Evolutionary conservation across 2,888 invertebrate species (phyloP).

Genomic region (Chrysolina haemoptera): DNA sequence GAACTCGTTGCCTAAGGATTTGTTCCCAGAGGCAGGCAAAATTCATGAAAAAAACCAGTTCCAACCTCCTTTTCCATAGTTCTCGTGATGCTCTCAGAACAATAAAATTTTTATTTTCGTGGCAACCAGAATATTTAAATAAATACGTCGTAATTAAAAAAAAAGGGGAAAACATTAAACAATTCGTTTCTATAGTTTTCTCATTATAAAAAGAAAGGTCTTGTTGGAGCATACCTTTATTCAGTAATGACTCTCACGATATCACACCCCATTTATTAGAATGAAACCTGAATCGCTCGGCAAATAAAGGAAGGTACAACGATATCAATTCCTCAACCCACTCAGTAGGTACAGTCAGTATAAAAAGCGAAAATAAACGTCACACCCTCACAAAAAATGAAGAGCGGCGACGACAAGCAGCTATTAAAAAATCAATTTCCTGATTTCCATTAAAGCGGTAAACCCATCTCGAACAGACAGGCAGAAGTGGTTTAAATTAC

Average conservation of each 20-base stretch:
- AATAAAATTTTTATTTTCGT: no score
- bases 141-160: no score
- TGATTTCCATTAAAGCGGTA: conserved; percentile 9
- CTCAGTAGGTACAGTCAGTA: background rate
- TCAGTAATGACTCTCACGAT: background rate
- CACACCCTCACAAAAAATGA: background rate
- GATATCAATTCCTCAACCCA: background rate
- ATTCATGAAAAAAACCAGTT: no score
- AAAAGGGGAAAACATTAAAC: no score
- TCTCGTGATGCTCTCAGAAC: no score
- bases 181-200: no score
- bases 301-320: background rate
- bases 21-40: no score
- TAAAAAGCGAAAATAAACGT: background rate
- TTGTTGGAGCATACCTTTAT: no score
- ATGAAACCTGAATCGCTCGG: background rate
- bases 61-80: no score
- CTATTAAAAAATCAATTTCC: conserved; percentile 13
- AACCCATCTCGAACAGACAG: background rate
- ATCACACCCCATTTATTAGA: background rate
- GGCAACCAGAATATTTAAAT: no score
- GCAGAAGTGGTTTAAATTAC: conserved; percentile 28
- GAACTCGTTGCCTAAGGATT: no score
- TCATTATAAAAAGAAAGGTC: no score
- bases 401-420: background rate